phyloP scores from a whole-genome alignment of 1,140 invertebrate species.

The Drosophila burlai region DNA sequence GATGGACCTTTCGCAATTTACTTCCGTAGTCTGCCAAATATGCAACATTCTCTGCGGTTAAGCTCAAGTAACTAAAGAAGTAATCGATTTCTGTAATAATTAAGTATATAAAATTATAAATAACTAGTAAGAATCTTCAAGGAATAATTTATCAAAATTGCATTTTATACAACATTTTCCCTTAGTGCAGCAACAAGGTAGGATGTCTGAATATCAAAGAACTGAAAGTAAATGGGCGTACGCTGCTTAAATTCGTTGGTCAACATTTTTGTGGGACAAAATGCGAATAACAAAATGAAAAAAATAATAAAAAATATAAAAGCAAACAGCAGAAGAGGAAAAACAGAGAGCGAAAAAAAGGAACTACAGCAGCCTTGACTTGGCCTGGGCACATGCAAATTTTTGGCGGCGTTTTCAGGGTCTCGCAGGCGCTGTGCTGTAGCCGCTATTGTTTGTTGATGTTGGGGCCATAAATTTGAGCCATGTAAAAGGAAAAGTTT shows the following conservation, averaged over 20 bases:
- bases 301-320: slow-evolving; percentile 19
- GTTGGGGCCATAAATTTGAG: slow-evolving; percentile 64
- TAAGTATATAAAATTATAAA: no score
- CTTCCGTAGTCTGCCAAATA: no score
- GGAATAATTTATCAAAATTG: no score
- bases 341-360: slow-evolving; percentile 15
- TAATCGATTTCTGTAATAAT: no score
- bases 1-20: no score
- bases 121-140: no score
- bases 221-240: slow-evolving; percentile 55
- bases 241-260: slow-evolving; percentile 65
- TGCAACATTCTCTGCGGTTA: no score
- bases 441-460: slow-evolving; percentile 42
- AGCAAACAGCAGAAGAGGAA: slow-evolving; percentile 3
- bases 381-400: slow-evolving; percentile 65
- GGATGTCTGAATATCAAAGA: slow-evolving; percentile 58
- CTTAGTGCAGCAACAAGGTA: background rate
- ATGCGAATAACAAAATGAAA: slow-evolving; percentile 37
- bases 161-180: background rate
- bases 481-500: slow-evolving; percentile 61
- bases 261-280: slow-evolving; percentile 65
- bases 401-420: slow-evolving; percentile 73
- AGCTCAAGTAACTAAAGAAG: no score
- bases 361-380: slow-evolving; percentile 54
- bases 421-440: slow-evolving; percentile 31